Percentiles rank a stretch among this genome's conserved stretches.
phyloP scores from a whole-genome alignment of 1,140 invertebrate genomes.

The Drosophila sproati region DNA sequence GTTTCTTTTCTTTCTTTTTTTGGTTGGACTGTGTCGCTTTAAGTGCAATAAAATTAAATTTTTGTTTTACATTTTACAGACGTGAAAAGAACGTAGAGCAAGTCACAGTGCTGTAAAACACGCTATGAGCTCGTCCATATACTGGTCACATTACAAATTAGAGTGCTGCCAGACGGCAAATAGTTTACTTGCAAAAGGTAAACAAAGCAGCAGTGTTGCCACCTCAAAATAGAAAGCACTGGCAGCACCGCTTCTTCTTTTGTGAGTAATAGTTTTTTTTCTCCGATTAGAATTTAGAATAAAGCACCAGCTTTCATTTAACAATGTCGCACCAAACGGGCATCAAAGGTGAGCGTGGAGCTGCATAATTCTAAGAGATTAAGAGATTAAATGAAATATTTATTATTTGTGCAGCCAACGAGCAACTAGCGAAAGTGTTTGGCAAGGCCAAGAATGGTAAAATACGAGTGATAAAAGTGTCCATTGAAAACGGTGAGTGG shows the following conservation, averaged over 20 bases:
- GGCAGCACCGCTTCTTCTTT: constrained; percentile 27
- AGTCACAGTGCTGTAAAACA: constrained; percentile 33
- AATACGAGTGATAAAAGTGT: constrained; percentile 92
- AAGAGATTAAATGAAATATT: neutral
- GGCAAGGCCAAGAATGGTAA: constrained; percentile 92
- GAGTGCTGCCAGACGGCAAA: constrained; percentile 12
- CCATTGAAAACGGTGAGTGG: constrained; percentile 92
- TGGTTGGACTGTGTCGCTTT: constrained; percentile 28
- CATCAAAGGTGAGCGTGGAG: constrained; percentile 85
- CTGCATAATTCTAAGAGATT: neutral
- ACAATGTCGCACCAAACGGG: constrained; percentile 92
- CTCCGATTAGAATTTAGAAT: constrained; percentile 45
- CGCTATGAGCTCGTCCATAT: neutral
- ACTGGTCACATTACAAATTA: constrained; percentile 29
- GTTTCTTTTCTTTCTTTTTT: constrained; percentile 13
- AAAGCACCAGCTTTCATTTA: constrained; percentile 37
- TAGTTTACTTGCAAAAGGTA: constrained; percentile 30
- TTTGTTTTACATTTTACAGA: constrained; percentile 70
- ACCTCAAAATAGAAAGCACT: constrained; percentile 13
- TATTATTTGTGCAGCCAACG: constrained; percentile 87
- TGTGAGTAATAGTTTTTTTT: constrained; percentile 70
- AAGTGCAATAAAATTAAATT: constrained; percentile 72
- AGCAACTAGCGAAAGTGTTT: constrained; percentile 92
- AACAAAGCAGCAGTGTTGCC: constrained; percentile 34
- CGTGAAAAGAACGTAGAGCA: constrained; percentile 56